Base-by-base conservation (phyloP, 1,140 invertebrate species). In the Protaetia brevitarsis region DNA sequence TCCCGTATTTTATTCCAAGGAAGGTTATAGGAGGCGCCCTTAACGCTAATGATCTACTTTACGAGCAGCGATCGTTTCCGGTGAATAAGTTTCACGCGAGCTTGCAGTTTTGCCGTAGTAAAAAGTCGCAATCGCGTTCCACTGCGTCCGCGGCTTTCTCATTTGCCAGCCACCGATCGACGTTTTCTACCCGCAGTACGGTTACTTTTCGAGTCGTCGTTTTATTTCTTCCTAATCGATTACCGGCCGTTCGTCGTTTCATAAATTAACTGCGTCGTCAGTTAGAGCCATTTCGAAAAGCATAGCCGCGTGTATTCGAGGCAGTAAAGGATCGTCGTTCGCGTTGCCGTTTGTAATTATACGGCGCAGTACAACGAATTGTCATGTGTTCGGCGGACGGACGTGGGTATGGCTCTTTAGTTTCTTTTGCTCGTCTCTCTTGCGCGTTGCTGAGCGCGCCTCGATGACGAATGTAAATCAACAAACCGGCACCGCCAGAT, bases 401-500 rank as follows among this genome's bases (percentile, higher is more conserved):
- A 13, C 21, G 1, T 45, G n/a, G 16, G n/a, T n/a, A n/a, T n/a
- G n/a, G n/a, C n/a, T n/a, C n/a, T n/a, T n/a, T n/a, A n/a, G n/a
- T n/a, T n/a, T n/a, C n/a, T n/a, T n/a, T n/a, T n/a, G n/a, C 41
- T 51, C 41, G 10, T 21, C 57, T 26, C 26, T 59, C 5, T 28
- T 27, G 57, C 57, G 57, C 29, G n/a, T n/a, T n/a, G n/a, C n/a
- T n/a, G n/a, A n/a, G n/a, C n/a, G n/a, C n/a, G n/a, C n/a, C n/a
- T n/a, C 29, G 57, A 59, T 19, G 57, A 59, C 30, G 11, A 29
- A 51, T 23, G 41, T 51, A 51, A 51, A 51, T 51, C 41, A 51
- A 51, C 41, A 51, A 51, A 51, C 41, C 41, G 41, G 29, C 57
- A 29, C 27, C 57, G 57, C 27, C 57, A 59, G 57, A 27, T 59